Evolutionary conservation across 1,140 invertebrate species (phyloP).

Genomic region (Cherax destructor): DNA sequence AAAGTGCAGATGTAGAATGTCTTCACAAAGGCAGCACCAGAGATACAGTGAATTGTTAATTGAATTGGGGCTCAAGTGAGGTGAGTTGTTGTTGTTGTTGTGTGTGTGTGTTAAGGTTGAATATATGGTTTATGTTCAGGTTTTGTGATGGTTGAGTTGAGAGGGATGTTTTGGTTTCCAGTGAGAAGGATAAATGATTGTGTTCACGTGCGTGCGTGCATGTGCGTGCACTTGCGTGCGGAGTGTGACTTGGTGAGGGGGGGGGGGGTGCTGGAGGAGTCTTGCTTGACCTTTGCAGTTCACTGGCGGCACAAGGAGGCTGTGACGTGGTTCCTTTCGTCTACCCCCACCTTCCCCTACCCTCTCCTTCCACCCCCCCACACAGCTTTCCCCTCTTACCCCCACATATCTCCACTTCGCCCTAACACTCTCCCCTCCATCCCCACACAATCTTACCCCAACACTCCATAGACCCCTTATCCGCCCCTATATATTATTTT

Average conservation of each 20-base stretch:
- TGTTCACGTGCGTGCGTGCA: not conserved
- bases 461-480: no score
- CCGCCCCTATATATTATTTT: no score
- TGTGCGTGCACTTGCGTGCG: not conserved
- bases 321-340: not conserved
- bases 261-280: not conserved
- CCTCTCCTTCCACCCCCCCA: no score
- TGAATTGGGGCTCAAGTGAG: no score
- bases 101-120: constrained; percentile 27
- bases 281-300: not conserved
- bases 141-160: constrained; percentile 6
- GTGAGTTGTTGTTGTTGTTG: no score
- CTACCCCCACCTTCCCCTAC: not conserved
- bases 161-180: not conserved
- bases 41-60: no score
- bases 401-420: no score
- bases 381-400: no score
- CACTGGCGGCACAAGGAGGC: not conserved
- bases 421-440: no score
- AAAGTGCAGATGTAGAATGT: no score
- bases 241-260: not conserved
- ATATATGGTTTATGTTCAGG: constrained; percentile 3
- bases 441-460: no score
- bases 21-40: no score
- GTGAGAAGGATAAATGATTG: not conserved